phyloP scores from a whole-genome alignment of 2,888 invertebrate genomes.

The Cryptocephalus moraei region DNA sequence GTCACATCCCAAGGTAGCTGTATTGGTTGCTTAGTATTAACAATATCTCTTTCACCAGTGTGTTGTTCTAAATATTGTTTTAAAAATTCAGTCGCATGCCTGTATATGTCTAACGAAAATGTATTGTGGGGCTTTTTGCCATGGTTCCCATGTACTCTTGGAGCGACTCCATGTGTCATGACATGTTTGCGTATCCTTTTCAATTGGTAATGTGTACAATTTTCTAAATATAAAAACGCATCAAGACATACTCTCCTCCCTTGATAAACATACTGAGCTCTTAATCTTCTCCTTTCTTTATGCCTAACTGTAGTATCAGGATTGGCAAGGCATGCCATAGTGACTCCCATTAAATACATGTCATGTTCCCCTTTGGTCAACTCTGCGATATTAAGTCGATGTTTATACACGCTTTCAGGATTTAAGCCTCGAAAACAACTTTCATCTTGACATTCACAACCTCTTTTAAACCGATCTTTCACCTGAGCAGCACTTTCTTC shows the following conservation, averaged over 20 bases:
- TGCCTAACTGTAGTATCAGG: slow-evolving; percentile 61
- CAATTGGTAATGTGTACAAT: slow-evolving; percentile 69
- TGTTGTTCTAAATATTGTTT: slow-evolving; percentile 62
- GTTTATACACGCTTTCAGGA: slow-evolving; percentile 64
- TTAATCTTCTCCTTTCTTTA: slow-evolving; percentile 59
- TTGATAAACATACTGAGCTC: slow-evolving; percentile 69
- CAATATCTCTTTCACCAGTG: slow-evolving; percentile 43
- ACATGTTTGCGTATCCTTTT: slow-evolving; percentile 69
- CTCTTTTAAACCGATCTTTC: slow-evolving; percentile 55
- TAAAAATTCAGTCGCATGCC: slow-evolving; percentile 66
- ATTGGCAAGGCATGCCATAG: slow-evolving; percentile 69
- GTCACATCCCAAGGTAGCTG: slow-evolving; percentile 48
- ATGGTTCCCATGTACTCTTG: slow-evolving; percentile 67
- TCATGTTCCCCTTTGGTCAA: slow-evolving; percentile 72
- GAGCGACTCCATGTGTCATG: slow-evolving; percentile 69
- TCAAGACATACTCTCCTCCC: slow-evolving; percentile 68
- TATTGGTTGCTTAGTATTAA: slow-evolving; percentile 43
- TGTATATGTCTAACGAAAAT: slow-evolving; percentile 67
- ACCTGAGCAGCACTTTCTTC: slow-evolving; percentile 64
- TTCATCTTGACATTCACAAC: slow-evolving; percentile 67
- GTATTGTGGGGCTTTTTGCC: slow-evolving; percentile 74
- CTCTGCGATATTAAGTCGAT: slow-evolving; percentile 68
- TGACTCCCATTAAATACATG: slow-evolving; percentile 79
- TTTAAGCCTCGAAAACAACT: slow-evolving; percentile 67
- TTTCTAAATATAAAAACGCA: slow-evolving; percentile 68